Evolutionary conservation across 2,888 invertebrate genomes (phyloP).

Genomic region (Hedya salicella): DNA sequence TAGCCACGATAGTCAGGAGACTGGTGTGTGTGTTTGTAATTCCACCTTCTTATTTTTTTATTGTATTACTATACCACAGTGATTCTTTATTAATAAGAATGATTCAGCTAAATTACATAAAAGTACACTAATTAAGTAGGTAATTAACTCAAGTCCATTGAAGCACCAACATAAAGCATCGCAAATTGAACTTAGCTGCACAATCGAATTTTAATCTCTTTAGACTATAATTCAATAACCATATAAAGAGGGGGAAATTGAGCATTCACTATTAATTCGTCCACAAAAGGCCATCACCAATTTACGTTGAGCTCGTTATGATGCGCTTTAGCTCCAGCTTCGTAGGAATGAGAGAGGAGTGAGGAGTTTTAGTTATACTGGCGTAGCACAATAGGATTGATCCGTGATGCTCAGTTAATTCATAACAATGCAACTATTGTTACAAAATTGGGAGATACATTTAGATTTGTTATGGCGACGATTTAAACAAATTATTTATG

Average conservation of each 20-base stretch:
- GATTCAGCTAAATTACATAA: not conserved
- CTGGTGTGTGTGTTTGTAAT: too few relatives aligned
- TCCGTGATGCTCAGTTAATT: slow-evolving; percentile 37
- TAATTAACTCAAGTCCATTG: not conserved
- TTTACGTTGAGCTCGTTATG: slow-evolving; percentile 17
- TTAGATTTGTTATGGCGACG: slow-evolving; percentile 12
- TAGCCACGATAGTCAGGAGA: too few relatives aligned
- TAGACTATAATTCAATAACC: slow-evolving; percentile 23
- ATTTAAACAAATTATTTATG: not conserved
- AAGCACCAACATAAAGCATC: not conserved
- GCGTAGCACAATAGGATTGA: slow-evolving; percentile 22
- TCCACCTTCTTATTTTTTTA: too few relatives aligned
- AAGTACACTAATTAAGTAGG: not conserved
- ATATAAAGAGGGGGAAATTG: slow-evolving; percentile 27
- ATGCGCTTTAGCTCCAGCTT: not conserved
- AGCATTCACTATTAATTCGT: slow-evolving; percentile 27
- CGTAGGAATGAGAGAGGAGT: not conserved
- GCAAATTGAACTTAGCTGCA: not conserved
- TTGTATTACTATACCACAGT: too few relatives aligned
- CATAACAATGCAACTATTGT: slow-evolving; percentile 34
- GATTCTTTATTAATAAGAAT: not conserved
- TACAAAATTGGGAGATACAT: slow-evolving; percentile 32
- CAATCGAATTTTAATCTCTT: slow-evolving; percentile 1
- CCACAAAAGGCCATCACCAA: slow-evolving; percentile 22
- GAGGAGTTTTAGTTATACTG: slow-evolving; percentile 19